phyloP scores from a whole-genome alignment of 2,888 invertebrate species.

The Sinotaia quadrata region DNA sequence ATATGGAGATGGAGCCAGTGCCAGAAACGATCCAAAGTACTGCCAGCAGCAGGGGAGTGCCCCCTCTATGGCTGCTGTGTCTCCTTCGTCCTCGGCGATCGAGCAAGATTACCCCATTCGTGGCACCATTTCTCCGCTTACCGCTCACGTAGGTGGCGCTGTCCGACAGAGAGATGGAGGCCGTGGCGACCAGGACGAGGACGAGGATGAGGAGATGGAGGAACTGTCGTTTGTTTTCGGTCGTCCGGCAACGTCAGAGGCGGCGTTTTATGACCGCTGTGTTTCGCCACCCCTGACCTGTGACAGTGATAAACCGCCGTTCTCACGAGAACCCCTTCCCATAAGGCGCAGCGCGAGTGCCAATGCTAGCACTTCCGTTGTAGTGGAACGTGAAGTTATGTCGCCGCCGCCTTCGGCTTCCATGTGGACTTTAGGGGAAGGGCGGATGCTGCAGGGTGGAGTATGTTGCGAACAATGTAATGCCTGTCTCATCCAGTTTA shows the following conservation, averaged over 20 bases:
- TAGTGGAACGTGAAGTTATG: conserved; percentile 24
- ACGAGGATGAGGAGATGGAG: conserved; percentile 30
- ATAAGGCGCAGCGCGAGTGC: conserved; percentile 20
- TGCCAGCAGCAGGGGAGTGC: not conserved
- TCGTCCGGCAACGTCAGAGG: conserved; percentile 47
- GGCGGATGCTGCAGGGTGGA: conserved; percentile 42
- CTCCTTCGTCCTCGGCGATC: not conserved
- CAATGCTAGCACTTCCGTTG: not conserved
- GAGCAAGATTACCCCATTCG: conserved; percentile 56
- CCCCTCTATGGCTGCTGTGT: not conserved
- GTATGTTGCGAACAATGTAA: conserved; percentile 64
- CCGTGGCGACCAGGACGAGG: not conserved
- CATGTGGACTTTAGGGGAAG: conserved; percentile 23
- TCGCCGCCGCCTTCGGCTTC: conserved; percentile 13
- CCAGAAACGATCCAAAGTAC: not conserved
- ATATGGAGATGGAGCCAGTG: not conserved
- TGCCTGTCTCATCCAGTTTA: conserved; percentile 60
- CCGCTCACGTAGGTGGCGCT: conserved; percentile 32
- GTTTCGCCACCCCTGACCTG: conserved; percentile 31
- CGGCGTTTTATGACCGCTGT: conserved; percentile 23
- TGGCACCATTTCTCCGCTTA: conserved; percentile 59
- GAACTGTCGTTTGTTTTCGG: conserved; percentile 62
- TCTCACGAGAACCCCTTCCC: conserved; percentile 30
- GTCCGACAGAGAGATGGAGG: not conserved
- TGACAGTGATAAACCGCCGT: conserved; percentile 33